These are phyloP conservation scores for Malurus alboscapulatus DNA, from an alignment of 2,113 vertebrate genomes.

Conservation along the genomic window DNA sequence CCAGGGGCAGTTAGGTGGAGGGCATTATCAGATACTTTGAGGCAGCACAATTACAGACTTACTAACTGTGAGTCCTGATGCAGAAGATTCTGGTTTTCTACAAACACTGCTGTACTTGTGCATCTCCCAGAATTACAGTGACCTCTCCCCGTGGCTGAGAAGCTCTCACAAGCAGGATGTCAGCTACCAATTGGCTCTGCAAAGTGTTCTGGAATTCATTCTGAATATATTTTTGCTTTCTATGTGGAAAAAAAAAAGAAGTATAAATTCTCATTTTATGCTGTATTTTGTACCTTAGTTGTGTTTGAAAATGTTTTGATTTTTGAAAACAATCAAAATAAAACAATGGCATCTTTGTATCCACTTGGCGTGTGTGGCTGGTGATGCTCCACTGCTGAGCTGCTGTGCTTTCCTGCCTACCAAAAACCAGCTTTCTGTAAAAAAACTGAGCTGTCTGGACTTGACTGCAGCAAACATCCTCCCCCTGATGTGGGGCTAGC, in stretches of 20 bases:
- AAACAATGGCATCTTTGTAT: constrained; percentile 76
- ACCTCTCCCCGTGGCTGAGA: not conserved
- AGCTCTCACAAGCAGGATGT: constrained; percentile 41
- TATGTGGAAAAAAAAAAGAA: constrained; percentile 59
- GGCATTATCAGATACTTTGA: not conserved
- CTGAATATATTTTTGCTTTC: constrained; percentile 71
- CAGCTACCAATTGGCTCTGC: constrained; percentile 47
- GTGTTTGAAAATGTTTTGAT: constrained; percentile 77
- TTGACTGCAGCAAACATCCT: not conserved
- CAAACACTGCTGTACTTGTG: constrained; percentile 37
- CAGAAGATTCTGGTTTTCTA: constrained; percentile 14
- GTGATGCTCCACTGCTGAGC: not conserved
- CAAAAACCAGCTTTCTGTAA: not conserved
- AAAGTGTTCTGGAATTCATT: constrained; percentile 58
- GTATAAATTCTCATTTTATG: constrained; percentile 76
- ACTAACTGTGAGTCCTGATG: constrained; percentile 18
- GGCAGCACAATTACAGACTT: not conserved
- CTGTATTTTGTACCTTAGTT: constrained; percentile 83
- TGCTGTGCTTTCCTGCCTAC: not conserved
- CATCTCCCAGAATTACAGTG: constrained; percentile 14
- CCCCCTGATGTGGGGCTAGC: not conserved
- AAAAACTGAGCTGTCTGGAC: not conserved
- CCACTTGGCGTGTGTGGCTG: constrained; percentile 3
- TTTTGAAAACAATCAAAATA: constrained; percentile 78
- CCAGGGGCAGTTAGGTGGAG: not conserved